Base-by-base conservation (phyloP, 2,113 vertebrate genomes). In the Anhinga anhinga region DNA sequence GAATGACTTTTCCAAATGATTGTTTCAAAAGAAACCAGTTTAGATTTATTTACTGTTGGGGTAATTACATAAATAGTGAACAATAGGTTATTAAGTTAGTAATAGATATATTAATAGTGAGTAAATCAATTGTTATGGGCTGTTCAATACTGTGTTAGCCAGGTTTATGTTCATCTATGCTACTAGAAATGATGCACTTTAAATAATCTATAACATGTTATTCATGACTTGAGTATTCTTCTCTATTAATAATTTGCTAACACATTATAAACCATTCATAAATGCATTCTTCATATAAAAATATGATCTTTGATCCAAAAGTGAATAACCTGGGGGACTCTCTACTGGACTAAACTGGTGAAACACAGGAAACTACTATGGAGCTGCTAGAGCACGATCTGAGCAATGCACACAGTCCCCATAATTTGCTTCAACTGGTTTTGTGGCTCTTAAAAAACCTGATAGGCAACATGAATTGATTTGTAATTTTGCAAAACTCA, bases 241-340 rank as follows among this genome's bases (percentile, higher is more conserved):
- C 66, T 53, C 32, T 73, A 91, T 94, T 93, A 95, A 96, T 96
- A 95, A 97, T 96, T 95, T 94, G 97, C 15, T 36, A 95, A 88
- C n/a, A n/a, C 70, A 91, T 94, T 93, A 95, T 95, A 95, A 96
- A 96, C 78, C 96, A 96, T 96, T 97, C 63, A 94, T 96, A 96
- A 96, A 88, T 67, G 82, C 59, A 59, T 91, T 77, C 78, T 88
- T 96, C 71, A 55, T 80, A 76, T 66, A 70, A 94, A 96, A 94
- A 86, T 55, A 91, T 23, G 50, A 88, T 90, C 78, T 93, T 93
- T 95, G 94, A 90, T 91, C 79, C 56, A 86, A 94, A 88, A 90
- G 25, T 36, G 55, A 93, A 95, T 88, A 88, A 67, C n/a, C 74
- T 63, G 42, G 67, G 82, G 67, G 62, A 72, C 53, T 50, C 36